A percentile compares a stretch with the other conserved stretches of the same genome.
Evolutionary conservation across 2,113 vertebrate species (phyloP).

Genomic region (Silurus asotus): DNA sequence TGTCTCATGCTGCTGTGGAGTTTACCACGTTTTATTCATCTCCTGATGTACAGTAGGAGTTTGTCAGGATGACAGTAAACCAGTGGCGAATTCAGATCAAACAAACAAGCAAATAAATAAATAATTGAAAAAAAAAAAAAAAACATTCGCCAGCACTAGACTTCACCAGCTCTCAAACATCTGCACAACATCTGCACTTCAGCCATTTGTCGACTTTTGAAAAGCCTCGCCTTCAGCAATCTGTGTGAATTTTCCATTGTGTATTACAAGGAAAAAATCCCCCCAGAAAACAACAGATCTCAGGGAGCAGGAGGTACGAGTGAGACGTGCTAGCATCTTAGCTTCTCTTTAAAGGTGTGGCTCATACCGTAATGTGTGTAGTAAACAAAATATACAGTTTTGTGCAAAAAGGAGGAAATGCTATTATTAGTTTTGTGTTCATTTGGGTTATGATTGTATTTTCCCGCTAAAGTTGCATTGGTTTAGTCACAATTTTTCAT

Average conservation of each 20-base stretch:
- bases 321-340: neutral
- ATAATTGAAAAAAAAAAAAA: neutral
- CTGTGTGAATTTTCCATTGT: neutral
- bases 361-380: no score
- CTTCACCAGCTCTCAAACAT: neutral
- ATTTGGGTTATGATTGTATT: no score
- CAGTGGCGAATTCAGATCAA: neutral
- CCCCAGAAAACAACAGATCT: neutral
- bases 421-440: no score
- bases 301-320: neutral
- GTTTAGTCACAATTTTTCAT: no score
- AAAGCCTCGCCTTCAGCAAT: neutral
- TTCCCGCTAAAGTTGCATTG: no score
- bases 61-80: constrained; percentile 21
- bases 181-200: neutral
- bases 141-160: neutral
- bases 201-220: constrained; percentile 5
- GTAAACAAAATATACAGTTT: no score
- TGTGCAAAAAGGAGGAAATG: no score
- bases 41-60: neutral
- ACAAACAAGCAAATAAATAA: neutral
- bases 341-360: neutral
- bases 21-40: neutral
- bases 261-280: neutral
- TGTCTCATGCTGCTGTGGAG: neutral